phyloP scores from a whole-genome alignment of 1,140 invertebrate genomes.

The Stegodyphus mimosarum region DNA sequence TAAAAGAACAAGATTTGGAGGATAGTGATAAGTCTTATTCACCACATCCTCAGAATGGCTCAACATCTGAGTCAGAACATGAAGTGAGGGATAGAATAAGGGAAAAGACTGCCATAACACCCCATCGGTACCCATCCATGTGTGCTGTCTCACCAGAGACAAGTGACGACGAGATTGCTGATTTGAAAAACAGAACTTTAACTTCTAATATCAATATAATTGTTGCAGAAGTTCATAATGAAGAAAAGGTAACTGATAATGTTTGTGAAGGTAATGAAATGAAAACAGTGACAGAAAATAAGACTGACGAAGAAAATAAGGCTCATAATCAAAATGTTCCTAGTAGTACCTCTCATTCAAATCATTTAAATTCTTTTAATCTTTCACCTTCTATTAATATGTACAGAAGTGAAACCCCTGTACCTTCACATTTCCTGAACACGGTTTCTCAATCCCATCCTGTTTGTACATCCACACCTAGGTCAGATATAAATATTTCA shows the following conservation, averaged over 20 bases:
- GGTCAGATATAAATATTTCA: conserved; percentile 4
- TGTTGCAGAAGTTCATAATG: conserved; percentile 36
- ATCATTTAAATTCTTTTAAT: background rate
- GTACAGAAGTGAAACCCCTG: conserved; percentile 50
- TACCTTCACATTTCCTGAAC: conserved; percentile 34
- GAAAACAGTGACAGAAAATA: background rate
- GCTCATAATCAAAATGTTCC: background rate
- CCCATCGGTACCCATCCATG: conserved; percentile 89
- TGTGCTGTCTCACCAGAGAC: conserved; percentile 87
- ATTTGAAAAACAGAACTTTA: conserved; percentile 22
- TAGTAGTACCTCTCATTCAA: conserved; percentile 3
- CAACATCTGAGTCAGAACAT: conserved; percentile 65
- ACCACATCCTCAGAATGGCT: conserved; percentile 44
- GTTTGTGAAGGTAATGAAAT: background rate
- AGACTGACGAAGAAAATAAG: background rate
- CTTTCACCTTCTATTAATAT: conserved; percentile 29
- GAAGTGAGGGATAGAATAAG: conserved; percentile 76
- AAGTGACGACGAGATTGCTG: conserved; percentile 79
- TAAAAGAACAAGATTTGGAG: conserved; percentile 11
- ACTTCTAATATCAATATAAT: conserved; percentile 33
- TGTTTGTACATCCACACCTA: conserved; percentile 25
- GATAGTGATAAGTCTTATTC: conserved; percentile 45
- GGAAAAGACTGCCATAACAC: conserved; percentile 86
- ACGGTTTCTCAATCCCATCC: background rate
- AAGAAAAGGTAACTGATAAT: conserved; percentile 10